Percentiles rank a stretch among this genome's conserved stretches.
phyloP scores from a whole-genome alignment of 1,140 invertebrate genomes.

The Palaemon carinicauda region DNA sequence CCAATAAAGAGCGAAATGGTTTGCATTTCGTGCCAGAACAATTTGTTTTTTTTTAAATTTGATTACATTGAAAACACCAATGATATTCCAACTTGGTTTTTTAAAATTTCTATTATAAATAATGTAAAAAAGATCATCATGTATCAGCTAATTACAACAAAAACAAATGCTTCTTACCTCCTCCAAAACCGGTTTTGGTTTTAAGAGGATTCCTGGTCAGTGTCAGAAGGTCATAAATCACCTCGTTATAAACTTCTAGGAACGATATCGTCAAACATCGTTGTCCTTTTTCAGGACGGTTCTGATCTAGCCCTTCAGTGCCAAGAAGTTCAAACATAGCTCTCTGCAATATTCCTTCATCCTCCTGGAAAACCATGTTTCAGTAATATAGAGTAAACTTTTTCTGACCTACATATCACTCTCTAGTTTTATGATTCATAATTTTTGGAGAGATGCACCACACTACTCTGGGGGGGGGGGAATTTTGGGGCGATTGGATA shows the following conservation, averaged over 20 bases:
- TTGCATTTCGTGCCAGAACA: no score
- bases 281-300: neutral
- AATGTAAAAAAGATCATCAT: neutral
- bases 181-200: conserved; percentile 7
- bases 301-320: neutral
- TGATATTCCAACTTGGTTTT: neutral
- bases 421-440: no score
- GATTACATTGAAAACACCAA: neutral
- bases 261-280: conserved; percentile 4
- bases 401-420: neutral
- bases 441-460: no score
- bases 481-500: no score
- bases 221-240: conserved; percentile 31
- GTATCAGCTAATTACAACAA: neutral
- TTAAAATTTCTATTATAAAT: neutral
- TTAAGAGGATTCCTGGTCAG: conserved; percentile 8
- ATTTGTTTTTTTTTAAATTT: neutral
- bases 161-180: neutral
- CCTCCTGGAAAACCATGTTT: neutral
- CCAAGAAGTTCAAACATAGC: conserved; percentile 17
- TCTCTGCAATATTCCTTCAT: conserved; percentile 39
- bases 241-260: conserved; percentile 50
- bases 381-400: neutral
- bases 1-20: no score
- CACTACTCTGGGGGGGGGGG: no score